Evolutionary conservation across 2,113 vertebrate genomes (phyloP).

Genomic region (Heloderma charlesbogerti): DNA sequence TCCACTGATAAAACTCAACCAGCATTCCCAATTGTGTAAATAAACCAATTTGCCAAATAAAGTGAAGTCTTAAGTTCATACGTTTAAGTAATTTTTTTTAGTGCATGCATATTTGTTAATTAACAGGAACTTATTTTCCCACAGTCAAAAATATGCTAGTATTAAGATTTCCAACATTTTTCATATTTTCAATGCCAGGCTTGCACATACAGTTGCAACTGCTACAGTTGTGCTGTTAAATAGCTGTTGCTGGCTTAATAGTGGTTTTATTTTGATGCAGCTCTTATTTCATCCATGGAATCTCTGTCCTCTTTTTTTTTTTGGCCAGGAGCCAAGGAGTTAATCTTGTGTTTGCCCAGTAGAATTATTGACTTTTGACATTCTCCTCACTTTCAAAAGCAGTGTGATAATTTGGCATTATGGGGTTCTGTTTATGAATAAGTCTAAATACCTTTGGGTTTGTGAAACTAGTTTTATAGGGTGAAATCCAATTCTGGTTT

Average conservation of each 20-base stretch:
- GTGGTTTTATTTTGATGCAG: conserved; percentile 66
- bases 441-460: not conserved
- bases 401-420: not conserved
- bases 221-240: conserved; percentile 66
- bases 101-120: conserved; percentile 72
- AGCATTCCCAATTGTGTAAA: conserved; percentile 85
- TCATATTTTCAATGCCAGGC: conserved; percentile 58
- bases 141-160: conserved; percentile 60
- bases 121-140: conserved; percentile 70
- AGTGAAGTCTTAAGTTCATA: conserved; percentile 87
- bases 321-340: not conserved
- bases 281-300: conserved; percentile 59
- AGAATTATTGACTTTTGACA: not conserved
- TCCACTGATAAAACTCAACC: conserved; percentile 81
- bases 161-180: conserved; percentile 57
- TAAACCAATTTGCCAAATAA: conserved; percentile 88
- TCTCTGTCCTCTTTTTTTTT: conserved; percentile 33
- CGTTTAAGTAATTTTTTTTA: conserved; percentile 84
- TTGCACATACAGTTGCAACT: conserved; percentile 62
- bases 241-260: conserved; percentile 74
- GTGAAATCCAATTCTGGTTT: too few species aligned
- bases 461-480: not conserved
- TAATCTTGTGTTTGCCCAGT: not conserved
- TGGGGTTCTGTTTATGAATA: not conserved
- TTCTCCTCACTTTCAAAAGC: not conserved